Evolutionary conservation across 1,140 invertebrate genomes (phyloP).

Genomic region (Drosophila burlai): DNA sequence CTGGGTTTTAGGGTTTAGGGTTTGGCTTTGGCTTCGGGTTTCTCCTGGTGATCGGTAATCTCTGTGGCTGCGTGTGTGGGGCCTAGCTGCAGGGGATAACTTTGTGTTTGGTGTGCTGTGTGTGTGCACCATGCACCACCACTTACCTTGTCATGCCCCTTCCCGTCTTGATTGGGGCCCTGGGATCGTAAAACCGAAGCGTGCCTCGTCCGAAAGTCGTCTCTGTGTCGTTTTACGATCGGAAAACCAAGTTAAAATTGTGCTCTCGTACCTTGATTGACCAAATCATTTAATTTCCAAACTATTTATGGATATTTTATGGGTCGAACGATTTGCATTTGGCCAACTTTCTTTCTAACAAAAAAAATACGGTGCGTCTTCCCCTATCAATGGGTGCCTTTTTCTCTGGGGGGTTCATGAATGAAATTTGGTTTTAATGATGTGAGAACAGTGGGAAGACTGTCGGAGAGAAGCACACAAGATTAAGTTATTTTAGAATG

Average conservation of each 20-base stretch:
- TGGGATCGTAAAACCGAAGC: constrained; percentile 44
- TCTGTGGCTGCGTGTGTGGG: constrained; percentile 18
- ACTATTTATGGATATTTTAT: constrained; percentile 55
- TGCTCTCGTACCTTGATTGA: constrained; percentile 44
- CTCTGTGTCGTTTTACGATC: constrained; percentile 29
- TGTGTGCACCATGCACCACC: constrained; percentile 1
- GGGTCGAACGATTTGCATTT: constrained; percentile 39
- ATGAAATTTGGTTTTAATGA: constrained; percentile 37
- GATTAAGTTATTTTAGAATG: constrained; percentile 26
- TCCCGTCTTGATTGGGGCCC: constrained; percentile 26
- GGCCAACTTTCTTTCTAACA: constrained; percentile 47
- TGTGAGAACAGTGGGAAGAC: constrained; percentile 27
- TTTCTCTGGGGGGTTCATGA: constrained; percentile 5
- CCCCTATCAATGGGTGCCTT: constrained; percentile 6
- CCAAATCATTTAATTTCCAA: constrained; percentile 46
- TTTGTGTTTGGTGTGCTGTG: not conserved
- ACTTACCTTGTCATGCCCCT: constrained; percentile 7
- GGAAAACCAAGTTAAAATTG: constrained; percentile 12
- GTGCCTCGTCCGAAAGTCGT: constrained; percentile 25
- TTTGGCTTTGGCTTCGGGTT: not conserved
- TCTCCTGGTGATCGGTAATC: constrained; percentile 22
- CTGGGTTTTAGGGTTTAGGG: constrained; percentile 12
- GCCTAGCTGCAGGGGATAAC: constrained; percentile 35
- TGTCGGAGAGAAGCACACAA: not conserved
- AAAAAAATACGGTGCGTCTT: constrained; percentile 2